Base-by-base conservation (phyloP, 1,140 invertebrate species). In the Amyelois transitella region DNA sequence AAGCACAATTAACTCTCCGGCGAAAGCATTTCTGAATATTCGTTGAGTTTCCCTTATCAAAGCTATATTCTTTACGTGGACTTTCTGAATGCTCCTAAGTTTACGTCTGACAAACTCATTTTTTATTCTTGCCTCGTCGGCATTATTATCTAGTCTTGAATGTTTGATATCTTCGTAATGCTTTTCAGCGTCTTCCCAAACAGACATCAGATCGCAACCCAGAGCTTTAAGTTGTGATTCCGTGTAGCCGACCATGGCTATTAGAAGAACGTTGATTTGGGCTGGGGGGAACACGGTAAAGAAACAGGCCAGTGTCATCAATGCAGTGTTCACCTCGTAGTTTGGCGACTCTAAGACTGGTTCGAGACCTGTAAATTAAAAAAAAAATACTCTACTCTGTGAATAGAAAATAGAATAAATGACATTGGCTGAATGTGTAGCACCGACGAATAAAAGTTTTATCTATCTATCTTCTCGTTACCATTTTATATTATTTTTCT, bases 191-290 rank as follows among this genome's bases (percentile, higher is more conserved):
- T 81, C 72, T 0, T 58, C 32, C 74, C 72, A 80, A 0, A 83
- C n/a, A 20, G 69, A 28, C 2, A 49, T 44, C 1, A 78, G 43
- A 51, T 83, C 80, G 19, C 69, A 56, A 20, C 63, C 72, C 12
- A 78, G 50, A 18, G 74, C 68, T 8, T 71, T 18, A 55, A 76
- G 66, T 53, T 79, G 69, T 0, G 74, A 62, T 61, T 83, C 72
- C n/a, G 66, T 51, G 45, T 79, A 81, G 0, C 80, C 80, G 8
- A 69, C 48, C 3, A 76, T 55, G 1, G 77, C 54, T 44, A 75
- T 68, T 8, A 77, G 55, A 1, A 79, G 66, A 0, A 62, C 64
- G 6, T 62, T 71, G 17, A 71, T 54, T 51, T 66, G 67, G 3
- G 67, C 65, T 6, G 69, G 25, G 0, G 59, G 55, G 17, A 62